phyloP scores from a whole-genome alignment of 2,113 vertebrate species.

The Aegithalos caudatus region DNA sequence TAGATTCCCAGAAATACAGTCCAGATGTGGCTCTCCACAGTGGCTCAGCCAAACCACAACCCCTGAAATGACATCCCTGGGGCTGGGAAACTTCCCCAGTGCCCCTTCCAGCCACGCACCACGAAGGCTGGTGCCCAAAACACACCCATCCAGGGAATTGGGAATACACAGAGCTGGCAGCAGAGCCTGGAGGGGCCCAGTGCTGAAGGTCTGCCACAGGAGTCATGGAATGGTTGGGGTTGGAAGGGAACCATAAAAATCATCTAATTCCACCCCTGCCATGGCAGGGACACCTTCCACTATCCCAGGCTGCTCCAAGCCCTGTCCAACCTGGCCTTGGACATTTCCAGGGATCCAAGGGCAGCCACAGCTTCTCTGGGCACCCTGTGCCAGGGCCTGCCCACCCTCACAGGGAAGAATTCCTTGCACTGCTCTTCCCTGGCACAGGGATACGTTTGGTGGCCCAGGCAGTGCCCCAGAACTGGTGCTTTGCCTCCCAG shows the following conservation, averaged over 20 bases:
- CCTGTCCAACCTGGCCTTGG: neutral
- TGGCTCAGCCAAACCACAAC: conserved; percentile 13
- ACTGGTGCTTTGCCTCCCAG: neutral
- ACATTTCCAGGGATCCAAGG: neutral
- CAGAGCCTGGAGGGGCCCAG: neutral
- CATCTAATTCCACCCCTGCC: rapidly evolving
- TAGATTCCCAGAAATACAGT: conserved; percentile 14
- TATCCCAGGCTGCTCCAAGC: rapidly evolving
- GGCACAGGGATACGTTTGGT: neutral
- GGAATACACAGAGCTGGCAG: neutral
- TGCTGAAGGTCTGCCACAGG: neutral
- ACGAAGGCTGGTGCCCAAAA: neutral
- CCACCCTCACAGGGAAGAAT: rapidly evolving
- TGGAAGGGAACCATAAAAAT: neutral
- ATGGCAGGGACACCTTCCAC: neutral
- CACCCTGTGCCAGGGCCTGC: neutral
- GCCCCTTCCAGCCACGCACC: neutral
- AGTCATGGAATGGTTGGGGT: neutral
- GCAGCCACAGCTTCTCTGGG: neutral
- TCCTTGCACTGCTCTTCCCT: neutral
- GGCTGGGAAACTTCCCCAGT: neutral
- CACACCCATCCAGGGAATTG: neutral
- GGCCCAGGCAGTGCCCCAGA: neutral
- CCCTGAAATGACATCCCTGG: neutral
- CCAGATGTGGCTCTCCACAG: neutral